phyloP scores from a whole-genome alignment of 2,888 invertebrate species.

The Harpalus rubripes region DNA sequence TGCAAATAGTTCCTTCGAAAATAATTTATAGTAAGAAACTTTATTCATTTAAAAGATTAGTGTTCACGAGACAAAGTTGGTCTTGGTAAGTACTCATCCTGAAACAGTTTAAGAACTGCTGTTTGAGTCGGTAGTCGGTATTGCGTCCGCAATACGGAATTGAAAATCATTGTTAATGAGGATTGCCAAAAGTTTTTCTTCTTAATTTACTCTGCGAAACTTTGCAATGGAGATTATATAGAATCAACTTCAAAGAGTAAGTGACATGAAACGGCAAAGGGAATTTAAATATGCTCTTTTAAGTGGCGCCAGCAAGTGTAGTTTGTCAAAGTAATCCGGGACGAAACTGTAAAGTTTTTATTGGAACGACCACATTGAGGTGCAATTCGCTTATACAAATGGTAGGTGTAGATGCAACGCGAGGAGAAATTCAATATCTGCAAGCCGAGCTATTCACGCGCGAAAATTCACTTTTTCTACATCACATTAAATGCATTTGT shows the following conservation, averaged over 20 bases:
- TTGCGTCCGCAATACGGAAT: constrained; percentile 68
- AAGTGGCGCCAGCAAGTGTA: constrained; percentile 45
- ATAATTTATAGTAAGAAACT: constrained; percentile 55
- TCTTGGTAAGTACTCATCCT: constrained; percentile 46
- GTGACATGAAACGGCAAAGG: constrained; percentile 51
- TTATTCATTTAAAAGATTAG: constrained; percentile 59
- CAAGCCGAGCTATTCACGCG: constrained; percentile 15
- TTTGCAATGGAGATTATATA: constrained; percentile 67
- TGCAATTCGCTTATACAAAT: constrained; percentile 50
- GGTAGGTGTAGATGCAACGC: constrained; percentile 45
- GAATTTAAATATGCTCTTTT: constrained; percentile 63
- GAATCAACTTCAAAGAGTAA: constrained; percentile 64
- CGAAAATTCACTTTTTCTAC: neutral
- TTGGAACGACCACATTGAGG: constrained; percentile 30
- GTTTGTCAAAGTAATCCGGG: constrained; percentile 61
- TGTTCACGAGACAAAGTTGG: constrained; percentile 38
- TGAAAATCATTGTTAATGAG: constrained; percentile 71
- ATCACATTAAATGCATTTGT: no score
- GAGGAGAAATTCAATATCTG: constrained; percentile 2
- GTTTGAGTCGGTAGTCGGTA: constrained; percentile 34
- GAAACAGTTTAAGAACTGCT: constrained; percentile 55
- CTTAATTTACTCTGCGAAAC: constrained; percentile 69
- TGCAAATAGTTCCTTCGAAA: constrained; percentile 52
- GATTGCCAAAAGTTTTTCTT: constrained; percentile 69
- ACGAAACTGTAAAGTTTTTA: constrained; percentile 58